phyloP scores from a whole-genome alignment of 2,113 vertebrate species.

The Bufo bufo region DNA sequence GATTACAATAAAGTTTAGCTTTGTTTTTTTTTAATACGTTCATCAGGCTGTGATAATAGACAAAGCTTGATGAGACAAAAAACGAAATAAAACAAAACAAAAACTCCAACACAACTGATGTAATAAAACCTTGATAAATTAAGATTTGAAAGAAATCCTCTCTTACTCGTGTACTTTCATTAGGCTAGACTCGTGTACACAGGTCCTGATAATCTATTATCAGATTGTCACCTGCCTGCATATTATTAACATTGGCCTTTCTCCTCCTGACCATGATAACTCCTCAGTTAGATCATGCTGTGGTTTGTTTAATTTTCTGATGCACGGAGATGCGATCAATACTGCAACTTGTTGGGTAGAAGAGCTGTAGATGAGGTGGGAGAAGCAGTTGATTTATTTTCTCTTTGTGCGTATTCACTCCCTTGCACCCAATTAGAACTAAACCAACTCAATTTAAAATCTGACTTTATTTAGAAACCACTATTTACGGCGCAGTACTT shows the following conservation, averaged over 20 bases:
- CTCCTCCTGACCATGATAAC: conserved; percentile 12
- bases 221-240: not conserved
- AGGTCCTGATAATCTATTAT: not conserved
- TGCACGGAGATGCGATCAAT: conserved; percentile 38
- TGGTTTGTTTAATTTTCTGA: conserved; percentile 43
- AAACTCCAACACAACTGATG: too few relatives aligned
- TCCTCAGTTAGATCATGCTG: not conserved
- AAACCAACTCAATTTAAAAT: conserved; percentile 41
- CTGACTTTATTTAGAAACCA: conserved; percentile 44
- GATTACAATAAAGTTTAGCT: too few relatives aligned
- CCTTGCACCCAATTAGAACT: conserved; percentile 23
- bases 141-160: not conserved
- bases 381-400: conserved; percentile 34
- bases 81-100: too few relatives aligned
- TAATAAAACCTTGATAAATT: too few relatives aligned
- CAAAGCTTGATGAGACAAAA: too few relatives aligned
- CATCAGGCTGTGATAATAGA: too few relatives aligned
- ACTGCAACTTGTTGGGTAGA: conserved; percentile 27
- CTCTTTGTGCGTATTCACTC: not conserved
- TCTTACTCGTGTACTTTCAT: not conserved
- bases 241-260: not conserved
- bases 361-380: conserved; percentile 19
- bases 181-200: too few relatives aligned
- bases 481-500: conserved; percentile 27
- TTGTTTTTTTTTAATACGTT: too few relatives aligned